phyloP scores from a whole-genome alignment of 2,113 vertebrate genomes.

The Trochalopteron elliotii region DNA sequence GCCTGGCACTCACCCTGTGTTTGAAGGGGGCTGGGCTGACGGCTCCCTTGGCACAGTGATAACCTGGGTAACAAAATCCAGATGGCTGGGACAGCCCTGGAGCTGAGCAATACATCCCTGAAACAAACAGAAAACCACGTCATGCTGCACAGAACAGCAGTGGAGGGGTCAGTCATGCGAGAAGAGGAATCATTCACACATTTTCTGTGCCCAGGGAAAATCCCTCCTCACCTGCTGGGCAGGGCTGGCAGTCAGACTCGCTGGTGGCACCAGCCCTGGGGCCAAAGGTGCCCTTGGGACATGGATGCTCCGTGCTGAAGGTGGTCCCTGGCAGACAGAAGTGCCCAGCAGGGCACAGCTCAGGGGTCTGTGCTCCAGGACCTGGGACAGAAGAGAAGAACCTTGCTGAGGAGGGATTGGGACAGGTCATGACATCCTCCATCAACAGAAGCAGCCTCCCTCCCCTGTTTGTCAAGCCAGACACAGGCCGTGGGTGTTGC shows the following conservation, averaged over 20 bases:
- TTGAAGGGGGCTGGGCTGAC: conserved; percentile 78
- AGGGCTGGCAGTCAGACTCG: conserved; percentile 77
- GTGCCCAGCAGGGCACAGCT: conserved; percentile 77
- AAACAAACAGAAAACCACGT: not conserved
- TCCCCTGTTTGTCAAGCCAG: not conserved
- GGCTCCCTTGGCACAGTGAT: conserved; percentile 83
- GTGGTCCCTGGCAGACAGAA: conserved; percentile 81
- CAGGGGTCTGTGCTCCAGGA: conserved; percentile 59
- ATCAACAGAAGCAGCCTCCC: not conserved
- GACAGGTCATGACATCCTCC: not conserved
- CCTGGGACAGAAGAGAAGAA: conserved; percentile 34
- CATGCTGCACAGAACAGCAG: too few relatives aligned
- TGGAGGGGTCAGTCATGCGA: fast-evolving
- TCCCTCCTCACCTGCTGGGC: conserved; percentile 79
- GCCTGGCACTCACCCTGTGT: conserved; percentile 64
- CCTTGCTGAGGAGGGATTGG: not conserved
- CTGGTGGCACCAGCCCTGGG: conserved; percentile 69
- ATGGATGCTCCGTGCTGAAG: conserved; percentile 76
- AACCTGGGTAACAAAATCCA: conserved; percentile 82
- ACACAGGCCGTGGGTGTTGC: conserved; percentile 2
- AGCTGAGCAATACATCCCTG: conserved; percentile 87
- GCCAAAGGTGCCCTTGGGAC: conserved; percentile 83
- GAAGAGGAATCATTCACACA: fast-evolving
- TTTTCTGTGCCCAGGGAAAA: not conserved
- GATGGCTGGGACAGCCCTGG: conserved; percentile 79